Base-by-base conservation (phyloP, 2,888 invertebrate species). In the Selenia dentaria region DNA sequence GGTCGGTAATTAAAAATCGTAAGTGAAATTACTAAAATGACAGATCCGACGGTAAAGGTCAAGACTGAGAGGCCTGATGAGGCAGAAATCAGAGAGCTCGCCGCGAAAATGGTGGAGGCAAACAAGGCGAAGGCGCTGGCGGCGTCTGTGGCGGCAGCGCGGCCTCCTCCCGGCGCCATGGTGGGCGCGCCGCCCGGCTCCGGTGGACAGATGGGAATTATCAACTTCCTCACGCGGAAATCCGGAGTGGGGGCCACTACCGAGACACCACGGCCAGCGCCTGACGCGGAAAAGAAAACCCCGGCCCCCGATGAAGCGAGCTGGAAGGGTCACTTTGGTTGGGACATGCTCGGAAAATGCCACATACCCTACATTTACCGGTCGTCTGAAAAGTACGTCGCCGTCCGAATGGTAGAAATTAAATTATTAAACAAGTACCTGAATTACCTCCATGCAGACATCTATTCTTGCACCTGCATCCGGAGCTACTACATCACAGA, bases 401-500 rank as follows among this genome's bases (percentile, higher is more conserved):
- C 98, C n/a, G 98, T 98, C 37, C 93, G 97, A 41, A 97, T 98
- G 94, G 96, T 98, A 13, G 98, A 98, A 81, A 93, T 94, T 69
- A 98, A 98, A 81, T 92, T 98, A 32, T 92, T 98, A 13, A 96
- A 96, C 77, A 97, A 97, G 86, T 96, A 97, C 87, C 93, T 97
- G 69, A 96, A 94, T 76, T 96, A 95, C 74, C 92, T 98, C 38
- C 97, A 98, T 77, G 95, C 96, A 57, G 97, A 97, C 74, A 96
- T 97, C 57, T 97, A 96, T 81, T 96, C 96, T 57, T 97, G 97
- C 81, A 97, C 97, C 8, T 96, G 96, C 76, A 96, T 98, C 61
- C 93, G 96, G 59, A 97, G 97, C 88, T 97, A 97, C 81, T 98
- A 97, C 78, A 96, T 98, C 59, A 97, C 97, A 0, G 96, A 97